Conservation (phyloP, 2,113 vertebrate species). For the Scomber scombrus region DNA sequence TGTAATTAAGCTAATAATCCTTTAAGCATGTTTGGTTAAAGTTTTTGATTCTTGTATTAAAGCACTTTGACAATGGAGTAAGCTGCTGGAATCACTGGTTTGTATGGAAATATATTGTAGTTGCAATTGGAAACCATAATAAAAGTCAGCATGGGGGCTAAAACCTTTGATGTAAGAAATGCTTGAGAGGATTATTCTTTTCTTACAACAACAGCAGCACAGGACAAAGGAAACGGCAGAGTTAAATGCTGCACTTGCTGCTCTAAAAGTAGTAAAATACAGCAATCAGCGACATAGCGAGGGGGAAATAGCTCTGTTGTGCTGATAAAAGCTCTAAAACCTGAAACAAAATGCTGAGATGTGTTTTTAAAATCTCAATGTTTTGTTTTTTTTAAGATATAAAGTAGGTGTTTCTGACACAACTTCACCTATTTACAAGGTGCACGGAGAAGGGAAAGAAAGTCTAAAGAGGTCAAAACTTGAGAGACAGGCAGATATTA, state of each 20-base stretch:
- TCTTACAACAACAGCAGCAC: slow-evolving; percentile 22
- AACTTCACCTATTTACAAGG: too few species aligned
- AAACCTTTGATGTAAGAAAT: slow-evolving; percentile 12
- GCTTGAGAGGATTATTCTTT: slow-evolving; percentile 27
- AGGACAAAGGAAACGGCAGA: slow-evolving; percentile 15
- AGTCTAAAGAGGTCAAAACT: too few species aligned
- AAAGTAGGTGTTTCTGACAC: too few species aligned
- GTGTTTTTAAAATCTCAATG: not conserved
- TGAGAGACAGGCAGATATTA: too few species aligned
- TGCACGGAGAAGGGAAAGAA: too few species aligned
- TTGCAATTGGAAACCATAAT: slow-evolving; percentile 33
- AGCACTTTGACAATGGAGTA: not conserved
- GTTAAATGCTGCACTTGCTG: slow-evolving; percentile 47
- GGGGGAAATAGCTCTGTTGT: not conserved
- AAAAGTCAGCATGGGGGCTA: slow-evolving; percentile 14
- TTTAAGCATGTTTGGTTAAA: not conserved
- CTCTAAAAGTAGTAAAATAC: slow-evolving; percentile 45
- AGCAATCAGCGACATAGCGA: slow-evolving; percentile 13
- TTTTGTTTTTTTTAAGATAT: not conserved
- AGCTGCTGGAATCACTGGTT: slow-evolving; percentile 21
- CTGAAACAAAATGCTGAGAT: slow-evolving; percentile 1
- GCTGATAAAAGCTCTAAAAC: slow-evolving; percentile 15
- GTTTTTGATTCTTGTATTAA: not conserved
- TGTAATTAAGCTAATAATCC: too few species aligned
- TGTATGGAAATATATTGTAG: slow-evolving; percentile 1